Evolutionary conservation across 2,113 vertebrate genomes (phyloP).

Genomic region (Camelus bactrianus): DNA sequence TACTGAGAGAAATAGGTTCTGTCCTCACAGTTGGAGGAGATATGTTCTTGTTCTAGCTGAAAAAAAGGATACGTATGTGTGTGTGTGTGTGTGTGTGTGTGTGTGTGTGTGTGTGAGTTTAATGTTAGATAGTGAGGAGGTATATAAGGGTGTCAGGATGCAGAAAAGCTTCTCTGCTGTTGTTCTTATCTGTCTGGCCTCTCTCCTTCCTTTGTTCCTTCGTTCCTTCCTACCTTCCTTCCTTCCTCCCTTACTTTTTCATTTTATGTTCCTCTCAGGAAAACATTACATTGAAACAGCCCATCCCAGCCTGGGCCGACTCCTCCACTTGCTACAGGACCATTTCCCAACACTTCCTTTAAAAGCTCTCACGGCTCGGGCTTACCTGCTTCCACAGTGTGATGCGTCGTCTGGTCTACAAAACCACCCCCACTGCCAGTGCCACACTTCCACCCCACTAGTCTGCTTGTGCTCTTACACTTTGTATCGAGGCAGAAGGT

Average conservation of each 20-base stretch:
- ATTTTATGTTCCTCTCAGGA: slow-evolving; percentile 4
- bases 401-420: background rate
- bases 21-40: background rate
- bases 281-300: background rate
- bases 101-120: background rate
- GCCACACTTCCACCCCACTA: background rate
- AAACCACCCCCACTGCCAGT: background rate
- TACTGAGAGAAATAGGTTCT: slow-evolving; percentile 2
- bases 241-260: background rate
- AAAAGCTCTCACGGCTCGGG: background rate
- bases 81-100: background rate
- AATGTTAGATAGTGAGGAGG: background rate
- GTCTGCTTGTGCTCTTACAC: background rate
- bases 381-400: background rate
- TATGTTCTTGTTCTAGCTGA: background rate
- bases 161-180: background rate
- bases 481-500: background rate
- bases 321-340: background rate
- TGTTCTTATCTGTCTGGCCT: background rate
- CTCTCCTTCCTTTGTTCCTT: background rate
- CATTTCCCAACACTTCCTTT: background rate
- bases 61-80: background rate
- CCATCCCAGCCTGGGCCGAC: background rate
- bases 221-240: background rate
- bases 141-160: background rate